These are phyloP conservation scores for Cataglyphis rosenhaueri DNA, from an alignment of 2,888 invertebrate genomes.

Conservation along the genomic window DNA sequence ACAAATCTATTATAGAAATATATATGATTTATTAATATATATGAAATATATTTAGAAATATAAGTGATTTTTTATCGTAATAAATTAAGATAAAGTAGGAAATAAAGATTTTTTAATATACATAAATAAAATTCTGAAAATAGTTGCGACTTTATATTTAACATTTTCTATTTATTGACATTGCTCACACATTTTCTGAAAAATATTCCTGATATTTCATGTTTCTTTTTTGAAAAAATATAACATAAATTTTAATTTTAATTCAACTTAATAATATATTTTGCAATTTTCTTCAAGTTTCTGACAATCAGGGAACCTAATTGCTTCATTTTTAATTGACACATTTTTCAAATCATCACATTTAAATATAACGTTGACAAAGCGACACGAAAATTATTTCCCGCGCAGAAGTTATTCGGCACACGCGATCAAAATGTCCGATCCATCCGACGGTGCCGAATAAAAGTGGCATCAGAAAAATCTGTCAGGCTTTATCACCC, in stretches of 20 bases:
- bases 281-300: background rate
- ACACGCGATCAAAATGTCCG: slow-evolving; percentile 29
- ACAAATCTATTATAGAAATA: background rate
- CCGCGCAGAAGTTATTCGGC: slow-evolving; percentile 22
- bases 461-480: slow-evolving; percentile 29
- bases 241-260: slow-evolving; percentile 1
- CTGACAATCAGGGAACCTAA: background rate
- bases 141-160: background rate
- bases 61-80: background rate
- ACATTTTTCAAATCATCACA: slow-evolving; percentile 29
- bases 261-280: background rate
- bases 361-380: background rate
- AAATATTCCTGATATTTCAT: background rate
- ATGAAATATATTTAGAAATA: too few relatives aligned
- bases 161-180: background rate
- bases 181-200: background rate
- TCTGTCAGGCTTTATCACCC: slow-evolving; percentile 49
- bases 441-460: slow-evolving; percentile 19
- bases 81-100: background rate
- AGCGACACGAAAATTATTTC: background rate
- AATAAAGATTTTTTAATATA: background rate
- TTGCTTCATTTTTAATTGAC: background rate
- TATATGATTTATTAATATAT: too few relatives aligned
- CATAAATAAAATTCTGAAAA: background rate
- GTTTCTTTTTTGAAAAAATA: background rate